Conservation (phyloP, 2,113 vertebrate species). For the Dryoscopus gambensis region DNA sequence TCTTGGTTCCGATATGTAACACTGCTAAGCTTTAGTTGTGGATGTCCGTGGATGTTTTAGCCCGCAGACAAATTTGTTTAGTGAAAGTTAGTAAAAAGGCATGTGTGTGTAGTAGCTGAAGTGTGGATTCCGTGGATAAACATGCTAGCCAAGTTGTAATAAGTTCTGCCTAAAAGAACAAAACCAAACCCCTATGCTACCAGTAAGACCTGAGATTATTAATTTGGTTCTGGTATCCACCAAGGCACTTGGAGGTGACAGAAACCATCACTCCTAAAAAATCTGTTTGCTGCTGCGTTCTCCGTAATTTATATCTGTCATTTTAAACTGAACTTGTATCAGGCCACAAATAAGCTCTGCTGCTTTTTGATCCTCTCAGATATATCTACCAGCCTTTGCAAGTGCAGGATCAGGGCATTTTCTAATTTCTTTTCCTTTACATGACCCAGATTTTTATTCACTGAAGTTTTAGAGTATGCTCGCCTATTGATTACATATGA, state of each 20-base stretch:
- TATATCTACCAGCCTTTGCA: not conserved
- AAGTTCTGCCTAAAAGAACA: not conserved
- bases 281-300: not conserved
- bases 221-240: not conserved
- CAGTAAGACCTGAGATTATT: not conserved
- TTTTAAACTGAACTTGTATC: not conserved
- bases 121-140: not conserved
- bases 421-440: not conserved
- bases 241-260: fast-evolving
- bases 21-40: not conserved
- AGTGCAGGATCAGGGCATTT: not conserved
- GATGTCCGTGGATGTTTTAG: not conserved
- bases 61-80: not conserved
- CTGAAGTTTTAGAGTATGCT: not conserved
- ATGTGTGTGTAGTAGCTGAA: not conserved
- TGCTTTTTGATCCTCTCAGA: not conserved
- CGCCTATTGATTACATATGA: not conserved
- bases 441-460: not conserved
- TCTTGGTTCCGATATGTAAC: fast-evolving
- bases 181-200: not conserved
- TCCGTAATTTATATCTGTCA: not conserved
- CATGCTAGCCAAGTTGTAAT: not conserved
- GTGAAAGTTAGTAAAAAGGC: not conserved
- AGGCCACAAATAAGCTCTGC: not conserved
- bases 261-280: not conserved